phyloP scores from a whole-genome alignment of 2,113 vertebrate genomes.

The Dicerorhinus sumatrensis region DNA sequence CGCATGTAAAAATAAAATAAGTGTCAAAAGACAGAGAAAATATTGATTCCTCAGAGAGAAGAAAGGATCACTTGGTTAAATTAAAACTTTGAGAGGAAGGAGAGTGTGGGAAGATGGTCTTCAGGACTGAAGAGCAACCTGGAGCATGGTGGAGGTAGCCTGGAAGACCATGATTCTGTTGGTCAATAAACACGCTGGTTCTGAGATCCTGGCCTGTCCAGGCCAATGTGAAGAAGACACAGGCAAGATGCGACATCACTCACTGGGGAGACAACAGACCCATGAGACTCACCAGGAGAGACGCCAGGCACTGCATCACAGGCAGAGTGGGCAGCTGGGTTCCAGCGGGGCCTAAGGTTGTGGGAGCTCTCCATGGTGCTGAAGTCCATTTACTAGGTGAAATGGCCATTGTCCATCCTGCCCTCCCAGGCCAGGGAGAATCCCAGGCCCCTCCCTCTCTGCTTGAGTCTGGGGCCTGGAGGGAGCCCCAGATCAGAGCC shows the following conservation, averaged over 20 bases:
- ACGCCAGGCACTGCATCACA: not conserved
- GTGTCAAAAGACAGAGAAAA: constrained; percentile 90
- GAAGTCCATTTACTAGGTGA: not conserved
- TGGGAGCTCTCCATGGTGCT: constrained; percentile 54
- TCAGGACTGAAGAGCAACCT: not conserved
- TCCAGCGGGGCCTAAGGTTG: fast-evolving
- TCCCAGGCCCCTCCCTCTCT: not conserved
- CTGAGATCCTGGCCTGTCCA: not conserved
- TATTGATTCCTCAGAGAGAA: constrained; percentile 82
- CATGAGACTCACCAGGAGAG: not conserved
- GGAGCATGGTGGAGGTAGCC: not conserved
- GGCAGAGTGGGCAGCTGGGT: too few species aligned
- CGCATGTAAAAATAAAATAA: constrained; percentile 88
- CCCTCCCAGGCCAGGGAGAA: not conserved
- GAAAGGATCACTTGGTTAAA: constrained; percentile 86
- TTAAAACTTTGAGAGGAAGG: constrained; percentile 82
- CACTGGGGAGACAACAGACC: not conserved
- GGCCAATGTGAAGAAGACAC: not conserved
- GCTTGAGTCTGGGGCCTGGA: not conserved
- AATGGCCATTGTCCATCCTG: fast-evolving
- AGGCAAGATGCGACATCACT: not conserved
- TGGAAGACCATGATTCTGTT: not conserved
- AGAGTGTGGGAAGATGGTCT: constrained; percentile 30
- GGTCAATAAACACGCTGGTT: not conserved
- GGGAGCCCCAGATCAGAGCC: too few species aligned